These are phyloP conservation scores for Drosophila funebris DNA, from an alignment of 1,140 invertebrate genomes.

Conservation along the genomic window DNA sequence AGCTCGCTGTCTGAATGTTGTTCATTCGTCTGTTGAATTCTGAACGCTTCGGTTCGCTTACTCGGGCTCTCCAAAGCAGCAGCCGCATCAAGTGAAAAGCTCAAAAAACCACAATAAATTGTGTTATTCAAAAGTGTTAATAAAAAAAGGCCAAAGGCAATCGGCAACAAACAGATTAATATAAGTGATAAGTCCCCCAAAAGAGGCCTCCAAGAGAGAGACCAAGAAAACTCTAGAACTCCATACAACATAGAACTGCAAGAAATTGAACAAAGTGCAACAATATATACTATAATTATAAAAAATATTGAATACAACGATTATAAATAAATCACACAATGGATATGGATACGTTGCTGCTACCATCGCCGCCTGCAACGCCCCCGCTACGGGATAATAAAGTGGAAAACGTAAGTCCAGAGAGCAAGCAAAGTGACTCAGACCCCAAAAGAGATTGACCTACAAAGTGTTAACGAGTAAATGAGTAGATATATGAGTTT, in stretches of 20 bases:
- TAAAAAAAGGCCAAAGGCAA: slow-evolving; percentile 3
- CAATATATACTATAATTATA: slow-evolving; percentile 16
- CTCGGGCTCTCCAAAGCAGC: slow-evolving; percentile 34
- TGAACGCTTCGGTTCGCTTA: slow-evolving; percentile 76
- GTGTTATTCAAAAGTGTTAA: slow-evolving; percentile 47
- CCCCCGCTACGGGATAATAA: slow-evolving; percentile 85
- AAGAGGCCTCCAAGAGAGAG: slow-evolving; percentile 19
- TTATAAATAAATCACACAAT: slow-evolving; percentile 40
- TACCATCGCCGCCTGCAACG: slow-evolving; percentile 86
- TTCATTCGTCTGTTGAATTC: slow-evolving; percentile 83
- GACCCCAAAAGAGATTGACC: slow-evolving; percentile 44
- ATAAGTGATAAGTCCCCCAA: slow-evolving; percentile 7
- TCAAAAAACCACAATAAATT: slow-evolving; percentile 47
- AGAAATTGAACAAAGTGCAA: slow-evolving; percentile 45
- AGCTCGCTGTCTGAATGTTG: slow-evolving; percentile 57
- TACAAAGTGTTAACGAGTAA: slow-evolving; percentile 49
- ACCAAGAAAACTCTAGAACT: slow-evolving; percentile 15
- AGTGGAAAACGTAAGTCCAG: slow-evolving; percentile 84
- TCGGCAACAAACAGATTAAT: background rate
- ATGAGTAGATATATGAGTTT: too few relatives aligned
- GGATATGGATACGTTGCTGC: slow-evolving; percentile 84
- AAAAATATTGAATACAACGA: background rate
- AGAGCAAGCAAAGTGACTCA: slow-evolving; percentile 33
- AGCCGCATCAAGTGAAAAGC: slow-evolving; percentile 42
- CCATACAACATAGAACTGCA: too few relatives aligned